Evolutionary conservation across 2,113 vertebrate species (phyloP).

Genomic region (Zosterops japonicus): DNA sequence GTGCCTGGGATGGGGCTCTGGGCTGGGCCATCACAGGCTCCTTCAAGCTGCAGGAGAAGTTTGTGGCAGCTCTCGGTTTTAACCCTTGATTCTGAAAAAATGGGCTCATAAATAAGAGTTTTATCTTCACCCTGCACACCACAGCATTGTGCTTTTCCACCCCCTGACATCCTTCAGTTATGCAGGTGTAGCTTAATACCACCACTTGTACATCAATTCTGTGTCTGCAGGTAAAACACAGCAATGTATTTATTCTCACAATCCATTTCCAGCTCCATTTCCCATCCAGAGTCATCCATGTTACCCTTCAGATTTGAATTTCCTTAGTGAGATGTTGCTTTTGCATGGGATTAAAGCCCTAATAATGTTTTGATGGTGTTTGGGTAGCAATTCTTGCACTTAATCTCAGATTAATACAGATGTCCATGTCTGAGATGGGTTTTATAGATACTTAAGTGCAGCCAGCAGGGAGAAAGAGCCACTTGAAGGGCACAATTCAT

Average conservation of each 20-base stretch:
- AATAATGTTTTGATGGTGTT: background rate
- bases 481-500: background rate
- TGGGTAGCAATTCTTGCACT: background rate
- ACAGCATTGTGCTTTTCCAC: background rate
- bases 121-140: background rate
- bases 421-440: background rate
- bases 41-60: background rate
- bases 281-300: background rate
- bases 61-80: background rate
- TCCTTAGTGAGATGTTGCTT: background rate
- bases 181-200: accelerated
- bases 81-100: background rate
- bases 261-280: background rate
- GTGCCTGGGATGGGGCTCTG: background rate
- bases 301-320: background rate
- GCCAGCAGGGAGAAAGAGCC: background rate
- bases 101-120: background rate
- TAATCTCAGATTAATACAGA: background rate
- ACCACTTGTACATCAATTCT: background rate
- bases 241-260: background rate
- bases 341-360: background rate
- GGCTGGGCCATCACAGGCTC: background rate
- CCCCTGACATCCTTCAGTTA: background rate
- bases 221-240: background rate
- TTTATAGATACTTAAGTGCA: background rate